These are phyloP conservation scores for Leptinotarsa tumamoca DNA, from an alignment of 2,888 invertebrate species.

Conservation along the genomic window DNA sequence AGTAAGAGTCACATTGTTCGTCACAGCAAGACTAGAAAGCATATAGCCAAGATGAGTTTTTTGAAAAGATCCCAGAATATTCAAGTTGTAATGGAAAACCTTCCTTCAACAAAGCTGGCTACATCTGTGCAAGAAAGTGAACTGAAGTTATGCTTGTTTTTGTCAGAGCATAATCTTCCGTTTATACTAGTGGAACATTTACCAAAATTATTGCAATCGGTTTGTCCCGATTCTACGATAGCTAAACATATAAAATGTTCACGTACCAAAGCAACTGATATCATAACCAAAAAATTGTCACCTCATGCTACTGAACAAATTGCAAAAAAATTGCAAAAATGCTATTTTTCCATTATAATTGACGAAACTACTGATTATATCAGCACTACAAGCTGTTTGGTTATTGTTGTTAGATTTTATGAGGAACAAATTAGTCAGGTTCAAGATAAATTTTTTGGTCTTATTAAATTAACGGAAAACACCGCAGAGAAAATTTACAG, in stretches of 20 bases:
- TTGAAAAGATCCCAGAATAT: too few relatives aligned
- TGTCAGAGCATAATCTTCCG: constrained; percentile 21
- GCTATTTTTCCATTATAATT: constrained; percentile 22
- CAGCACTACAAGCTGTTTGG: constrained; percentile 11
- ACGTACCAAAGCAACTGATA: constrained; percentile 22
- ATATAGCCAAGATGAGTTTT: too few relatives aligned
- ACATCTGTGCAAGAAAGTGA: constrained; percentile 18
- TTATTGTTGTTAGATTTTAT: constrained; percentile 20
- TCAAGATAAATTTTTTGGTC: constrained; percentile 19
- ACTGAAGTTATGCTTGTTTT: constrained; percentile 23
- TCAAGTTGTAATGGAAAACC: too few relatives aligned
- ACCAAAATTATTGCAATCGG: constrained; percentile 5
- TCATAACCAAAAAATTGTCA: constrained; percentile 1
- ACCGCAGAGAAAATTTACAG: constrained; percentile 4
- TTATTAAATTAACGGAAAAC: constrained; percentile 2
- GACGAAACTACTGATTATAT: constrained; percentile 29
- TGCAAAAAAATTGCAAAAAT: not conserved
- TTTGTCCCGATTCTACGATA: constrained; percentile 27
- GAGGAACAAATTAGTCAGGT: not conserved
- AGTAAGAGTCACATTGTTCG: constrained; percentile 20
- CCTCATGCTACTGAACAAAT: not conserved
- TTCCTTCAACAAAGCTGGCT: too few relatives aligned
- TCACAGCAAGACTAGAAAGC: too few relatives aligned
- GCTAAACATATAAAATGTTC: constrained; percentile 21
- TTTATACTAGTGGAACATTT: constrained; percentile 16